Evolutionary conservation across 1,140 invertebrate species (phyloP).

Genomic region (Danaus melanippus): DNA sequence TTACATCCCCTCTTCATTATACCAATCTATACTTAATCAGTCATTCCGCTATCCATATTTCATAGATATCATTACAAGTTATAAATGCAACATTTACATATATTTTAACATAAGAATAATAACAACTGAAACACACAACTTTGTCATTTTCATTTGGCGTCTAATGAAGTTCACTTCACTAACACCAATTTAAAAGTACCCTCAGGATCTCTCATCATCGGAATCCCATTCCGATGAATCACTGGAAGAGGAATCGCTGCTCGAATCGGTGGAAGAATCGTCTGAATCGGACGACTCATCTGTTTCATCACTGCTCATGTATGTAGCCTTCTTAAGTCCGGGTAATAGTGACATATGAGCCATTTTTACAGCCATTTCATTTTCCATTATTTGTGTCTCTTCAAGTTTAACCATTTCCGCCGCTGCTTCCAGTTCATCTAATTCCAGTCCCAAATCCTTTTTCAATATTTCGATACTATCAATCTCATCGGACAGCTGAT

Average conservation of each 20-base stretch:
- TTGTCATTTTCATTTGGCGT: too few relatives aligned
- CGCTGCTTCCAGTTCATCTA: slow-evolving; percentile 66
- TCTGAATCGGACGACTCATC: slow-evolving; percentile 22
- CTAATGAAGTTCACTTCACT: slow-evolving; percentile 10
- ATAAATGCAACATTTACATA: too few relatives aligned
- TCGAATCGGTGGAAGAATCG: slow-evolving; percentile 30
- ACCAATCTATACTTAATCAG: too few relatives aligned
- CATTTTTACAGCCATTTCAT: slow-evolving; percentile 63
- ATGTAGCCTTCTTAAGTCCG: slow-evolving; percentile 28
- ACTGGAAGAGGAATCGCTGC: slow-evolving; percentile 22
- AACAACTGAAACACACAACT: too few relatives aligned
- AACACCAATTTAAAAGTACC: slow-evolving; percentile 17
- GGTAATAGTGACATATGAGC: slow-evolving; percentile 53
- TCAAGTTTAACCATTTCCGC: slow-evolving; percentile 57
- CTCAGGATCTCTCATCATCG: slow-evolving; percentile 52
- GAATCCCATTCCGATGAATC: slow-evolving; percentile 45
- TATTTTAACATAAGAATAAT: too few relatives aligned
- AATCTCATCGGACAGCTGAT: slow-evolving; percentile 70
- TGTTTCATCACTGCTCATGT: slow-evolving; percentile 31
- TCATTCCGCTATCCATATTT: too few relatives aligned
- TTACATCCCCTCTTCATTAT: too few relatives aligned
- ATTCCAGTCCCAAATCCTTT: slow-evolving; percentile 65
- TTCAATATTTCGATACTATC: slow-evolving; percentile 59
- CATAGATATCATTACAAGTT: too few relatives aligned
- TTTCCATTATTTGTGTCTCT: slow-evolving; percentile 50